Evolutionary conservation across 2,888 invertebrate species (phyloP).

Genomic region (Psococerastis gibbosa): DNA sequence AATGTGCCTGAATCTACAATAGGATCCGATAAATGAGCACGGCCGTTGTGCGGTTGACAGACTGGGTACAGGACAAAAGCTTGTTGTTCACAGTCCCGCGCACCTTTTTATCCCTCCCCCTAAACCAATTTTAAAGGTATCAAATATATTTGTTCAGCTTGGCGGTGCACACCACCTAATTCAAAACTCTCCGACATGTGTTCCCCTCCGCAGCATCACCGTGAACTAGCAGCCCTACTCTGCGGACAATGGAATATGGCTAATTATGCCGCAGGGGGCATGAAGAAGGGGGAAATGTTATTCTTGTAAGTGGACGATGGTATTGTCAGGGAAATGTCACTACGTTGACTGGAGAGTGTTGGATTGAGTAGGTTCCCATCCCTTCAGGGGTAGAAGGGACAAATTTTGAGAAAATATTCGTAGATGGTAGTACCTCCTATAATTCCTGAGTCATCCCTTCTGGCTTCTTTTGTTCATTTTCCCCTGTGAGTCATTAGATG

Average conservation of each 20-base stretch:
- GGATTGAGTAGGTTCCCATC: no score
- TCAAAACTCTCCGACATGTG: conserved; percentile 1
- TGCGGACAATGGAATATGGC: conserved; percentile 5
- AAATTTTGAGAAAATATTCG: no score
- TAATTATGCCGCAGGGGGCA: not conserved
- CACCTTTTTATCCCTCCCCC: conserved; percentile 1
- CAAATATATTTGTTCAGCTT: conserved; percentile 10
- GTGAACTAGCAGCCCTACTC: no score
- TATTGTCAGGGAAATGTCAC: no score
- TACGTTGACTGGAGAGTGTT: no score
- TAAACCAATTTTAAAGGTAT: conserved; percentile 8
- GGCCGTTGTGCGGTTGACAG: not conserved
- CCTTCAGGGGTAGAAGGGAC: no score
- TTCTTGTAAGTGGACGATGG: no score
- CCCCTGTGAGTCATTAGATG: no score
- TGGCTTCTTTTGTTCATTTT: no score
- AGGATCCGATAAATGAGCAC: not conserved
- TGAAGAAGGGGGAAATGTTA: not conserved
- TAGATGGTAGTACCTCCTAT: no score
- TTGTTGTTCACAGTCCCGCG: conserved; percentile 8
- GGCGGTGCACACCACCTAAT: conserved; percentile 7
- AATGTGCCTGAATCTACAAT: not conserved
- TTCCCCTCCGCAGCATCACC: not conserved
- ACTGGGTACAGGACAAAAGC: not conserved
- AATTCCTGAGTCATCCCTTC: no score